Conservation (phyloP, 2,113 vertebrate genomes). For the Ceyx cyanopectus region DNA sequence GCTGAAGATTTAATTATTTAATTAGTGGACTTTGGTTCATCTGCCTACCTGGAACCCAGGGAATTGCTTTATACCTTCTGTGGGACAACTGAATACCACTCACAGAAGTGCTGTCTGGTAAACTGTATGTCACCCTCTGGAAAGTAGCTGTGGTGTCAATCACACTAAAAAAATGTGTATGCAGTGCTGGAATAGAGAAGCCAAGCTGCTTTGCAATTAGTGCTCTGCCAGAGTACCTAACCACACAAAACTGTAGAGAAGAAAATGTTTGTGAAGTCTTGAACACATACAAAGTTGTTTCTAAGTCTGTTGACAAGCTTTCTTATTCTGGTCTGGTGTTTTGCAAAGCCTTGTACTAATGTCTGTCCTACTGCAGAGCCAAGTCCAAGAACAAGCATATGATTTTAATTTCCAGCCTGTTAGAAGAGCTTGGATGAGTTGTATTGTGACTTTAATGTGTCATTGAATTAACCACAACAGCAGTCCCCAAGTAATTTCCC, state of each 20-base stretch:
- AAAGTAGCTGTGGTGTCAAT: background rate
- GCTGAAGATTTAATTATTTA: slow-evolving; percentile 89
- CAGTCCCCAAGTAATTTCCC: no score
- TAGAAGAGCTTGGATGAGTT: background rate
- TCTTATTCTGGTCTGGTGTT: background rate
- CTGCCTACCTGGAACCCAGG: slow-evolving; percentile 83
- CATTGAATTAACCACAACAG: no score
- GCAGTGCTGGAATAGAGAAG: background rate
- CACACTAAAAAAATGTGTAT: no score
- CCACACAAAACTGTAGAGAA: background rate
- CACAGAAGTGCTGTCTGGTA: slow-evolving; percentile 92
- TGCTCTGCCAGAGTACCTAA: background rate
- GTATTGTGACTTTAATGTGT: background rate
- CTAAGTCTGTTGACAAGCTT: background rate
- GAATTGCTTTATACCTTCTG: slow-evolving; percentile 92
- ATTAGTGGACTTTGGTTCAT: slow-evolving; percentile 94
- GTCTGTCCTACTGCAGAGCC: background rate
- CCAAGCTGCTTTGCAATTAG: background rate
- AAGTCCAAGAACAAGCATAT: background rate
- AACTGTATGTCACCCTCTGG: slow-evolving; percentile 81
- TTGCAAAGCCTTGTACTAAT: background rate
- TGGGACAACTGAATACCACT: slow-evolving; percentile 94
- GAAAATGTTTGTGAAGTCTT: background rate
- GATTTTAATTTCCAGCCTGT: background rate
- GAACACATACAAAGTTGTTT: background rate